Conservation (phyloP, 1,140 invertebrate genomes). For the Arctopsyche grandis region DNA sequence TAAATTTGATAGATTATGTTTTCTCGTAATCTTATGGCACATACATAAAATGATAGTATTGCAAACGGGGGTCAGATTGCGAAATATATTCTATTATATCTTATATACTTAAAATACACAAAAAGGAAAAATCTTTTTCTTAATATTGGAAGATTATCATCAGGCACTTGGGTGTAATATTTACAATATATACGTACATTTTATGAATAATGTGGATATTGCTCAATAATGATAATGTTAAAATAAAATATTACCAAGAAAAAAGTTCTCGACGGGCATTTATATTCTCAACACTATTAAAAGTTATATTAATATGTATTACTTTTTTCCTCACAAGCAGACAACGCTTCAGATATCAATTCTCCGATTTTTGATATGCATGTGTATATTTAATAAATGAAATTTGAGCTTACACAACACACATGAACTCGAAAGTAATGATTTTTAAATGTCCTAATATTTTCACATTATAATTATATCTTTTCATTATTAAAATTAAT, state of each 20-base stretch:
- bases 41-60: not conserved
- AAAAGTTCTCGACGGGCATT: too few relatives aligned
- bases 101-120: not conserved
- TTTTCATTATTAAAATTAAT: too few relatives aligned
- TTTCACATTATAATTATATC: too few relatives aligned
- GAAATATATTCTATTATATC: too few relatives aligned
- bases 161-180: conserved; percentile 54
- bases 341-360: too few relatives aligned
- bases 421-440: too few relatives aligned
- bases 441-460: not conserved
- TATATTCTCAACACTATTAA: too few relatives aligned
- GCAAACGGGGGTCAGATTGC: not conserved
- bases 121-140: not conserved
- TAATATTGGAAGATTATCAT: conserved; percentile 45
- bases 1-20: not conserved
- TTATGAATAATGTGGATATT: not conserved
- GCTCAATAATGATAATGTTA: not conserved
- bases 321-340: too few relatives aligned
- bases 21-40: conserved; percentile 16
- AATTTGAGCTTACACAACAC: too few relatives aligned
- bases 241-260: not conserved
- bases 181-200: conserved; percentile 43
- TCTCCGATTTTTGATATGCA: too few relatives aligned
- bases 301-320: too few relatives aligned
- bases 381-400: too few relatives aligned